These are phyloP conservation scores for Acheta domesticus DNA, from an alignment of 2,888 invertebrate genomes.

Conservation along the genomic window DNA sequence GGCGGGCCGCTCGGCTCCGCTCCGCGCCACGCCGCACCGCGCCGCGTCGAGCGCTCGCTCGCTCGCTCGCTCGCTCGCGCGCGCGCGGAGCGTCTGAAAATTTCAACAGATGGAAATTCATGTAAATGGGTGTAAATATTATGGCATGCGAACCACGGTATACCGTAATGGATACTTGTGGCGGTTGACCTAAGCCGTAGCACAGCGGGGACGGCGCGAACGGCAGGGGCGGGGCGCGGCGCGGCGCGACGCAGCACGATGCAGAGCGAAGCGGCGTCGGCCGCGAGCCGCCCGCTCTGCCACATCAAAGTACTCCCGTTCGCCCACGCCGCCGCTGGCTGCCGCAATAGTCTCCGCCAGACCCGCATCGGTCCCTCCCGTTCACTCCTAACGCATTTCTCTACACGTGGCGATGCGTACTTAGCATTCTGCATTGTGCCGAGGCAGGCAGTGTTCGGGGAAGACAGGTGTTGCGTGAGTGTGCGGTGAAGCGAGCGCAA, in stretches of 20 bases:
- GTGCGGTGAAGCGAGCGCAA: too few species aligned
- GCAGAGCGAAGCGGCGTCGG: background rate
- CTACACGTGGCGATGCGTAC: too few species aligned
- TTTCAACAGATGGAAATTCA: constrained; percentile 18
- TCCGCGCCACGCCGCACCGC: too few species aligned
- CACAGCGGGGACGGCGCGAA: background rate
- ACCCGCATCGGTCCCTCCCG: too few species aligned
- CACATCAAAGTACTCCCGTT: background rate
- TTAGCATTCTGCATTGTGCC: too few species aligned
- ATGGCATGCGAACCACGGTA: constrained; percentile 18
- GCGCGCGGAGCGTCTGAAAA: background rate
- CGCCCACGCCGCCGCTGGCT: background rate
- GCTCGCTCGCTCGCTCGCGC: background rate
- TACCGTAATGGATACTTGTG: constrained; percentile 2
- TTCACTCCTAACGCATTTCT: too few species aligned
- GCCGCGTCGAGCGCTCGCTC: too few species aligned
- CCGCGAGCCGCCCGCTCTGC: background rate
- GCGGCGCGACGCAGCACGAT: background rate
- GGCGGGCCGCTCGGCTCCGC: too few species aligned
- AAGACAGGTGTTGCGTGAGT: too few species aligned
- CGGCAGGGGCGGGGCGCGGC: background rate
- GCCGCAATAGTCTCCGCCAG: too few species aligned
- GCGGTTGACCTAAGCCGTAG: constrained; percentile 18
- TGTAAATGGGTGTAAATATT: constrained; percentile 9
- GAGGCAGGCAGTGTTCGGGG: too few species aligned